Base-by-base conservation (phyloP, 1,140 invertebrate genomes). In the Laupala kohalensis region DNA sequence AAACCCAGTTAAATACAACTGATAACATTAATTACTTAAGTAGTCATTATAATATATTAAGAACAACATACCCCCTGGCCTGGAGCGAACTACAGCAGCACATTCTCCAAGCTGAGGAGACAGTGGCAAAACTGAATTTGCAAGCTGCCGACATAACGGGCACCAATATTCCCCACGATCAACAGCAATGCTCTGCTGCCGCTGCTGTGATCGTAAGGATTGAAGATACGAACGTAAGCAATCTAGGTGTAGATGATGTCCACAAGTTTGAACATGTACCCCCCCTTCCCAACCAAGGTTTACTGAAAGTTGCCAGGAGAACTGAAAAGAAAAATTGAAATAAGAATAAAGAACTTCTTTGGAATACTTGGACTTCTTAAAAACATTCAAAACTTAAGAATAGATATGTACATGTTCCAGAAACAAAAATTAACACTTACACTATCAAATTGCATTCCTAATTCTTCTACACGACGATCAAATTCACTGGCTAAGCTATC, bases 261-360 rank as follows among this genome's bases (percentile, higher is more conserved):
- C 96, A 83, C 96, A 98, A 1, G 95, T 95, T 82, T 96, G 93
- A n/a, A 96, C 92, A 79, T 94, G 90, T 24, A 97, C 92, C 29
- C 95, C 95, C 72, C 93, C 93, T 80, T 95, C 92, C 90, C 93
- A 96, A 4, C 94, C 93, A 75, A 92, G 88, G 80, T 93, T 95
- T 25, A 96, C 86, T 2, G 92, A 90, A 65, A 94, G 79, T 77
- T 93, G 85, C 90, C 92, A 95, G 0, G 92, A 93, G 73, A 87
- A 81, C 88, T 90, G 78, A 4, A 79, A 80, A 76, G 73, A 72
- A 73, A 73, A 69, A 53, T 13, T 53, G 19, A 53, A 53, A 53
- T 53, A 53, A n/a, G 4, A 53, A 53, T 53, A 53, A 53, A 53
- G 19, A 1, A 53, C 9, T 13, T 53, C 9, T 53, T 53, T 19